Percentiles rank a stretch among this genome's conserved stretches.
These are phyloP conservation scores for Drymodes brunneopygia DNA, from an alignment of 2,113 vertebrate genomes.

Conservation along the genomic window DNA sequence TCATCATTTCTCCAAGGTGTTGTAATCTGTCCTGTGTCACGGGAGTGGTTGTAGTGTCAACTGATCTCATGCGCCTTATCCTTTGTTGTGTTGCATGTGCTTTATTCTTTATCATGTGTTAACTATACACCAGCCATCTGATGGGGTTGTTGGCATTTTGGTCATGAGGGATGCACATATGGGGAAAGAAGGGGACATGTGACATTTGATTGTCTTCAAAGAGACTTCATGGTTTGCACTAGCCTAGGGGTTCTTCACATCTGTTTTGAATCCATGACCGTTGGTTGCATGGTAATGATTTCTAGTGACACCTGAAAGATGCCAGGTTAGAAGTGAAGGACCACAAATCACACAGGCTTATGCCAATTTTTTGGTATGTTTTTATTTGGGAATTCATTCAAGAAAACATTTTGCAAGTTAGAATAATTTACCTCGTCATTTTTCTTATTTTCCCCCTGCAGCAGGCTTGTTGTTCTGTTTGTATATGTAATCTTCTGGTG, in stretches of 20 bases:
- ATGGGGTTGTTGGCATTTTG: neutral
- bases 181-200: neutral
- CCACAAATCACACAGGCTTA: neutral
- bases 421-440: neutral
- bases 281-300: neutral
- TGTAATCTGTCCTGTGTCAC: neutral
- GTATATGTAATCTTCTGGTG: accelerated
- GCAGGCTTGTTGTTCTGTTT: neutral
- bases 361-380: neutral
- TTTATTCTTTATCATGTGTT: neutral
- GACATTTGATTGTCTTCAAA: neutral
- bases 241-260: neutral
- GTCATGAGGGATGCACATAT: neutral
- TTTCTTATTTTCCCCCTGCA: neutral
- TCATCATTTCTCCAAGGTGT: neutral
- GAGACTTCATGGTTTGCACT: neutral
- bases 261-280: neutral
- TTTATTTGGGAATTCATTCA: neutral
- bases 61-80: accelerated
- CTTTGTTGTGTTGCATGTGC: neutral
- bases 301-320: neutral
- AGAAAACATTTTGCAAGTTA: neutral
- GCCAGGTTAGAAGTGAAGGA: neutral
- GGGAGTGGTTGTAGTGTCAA: neutral
- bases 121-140: neutral